Conservation (phyloP, 2,888 invertebrate species). For the Dyspetes luteomarginatus region DNA sequence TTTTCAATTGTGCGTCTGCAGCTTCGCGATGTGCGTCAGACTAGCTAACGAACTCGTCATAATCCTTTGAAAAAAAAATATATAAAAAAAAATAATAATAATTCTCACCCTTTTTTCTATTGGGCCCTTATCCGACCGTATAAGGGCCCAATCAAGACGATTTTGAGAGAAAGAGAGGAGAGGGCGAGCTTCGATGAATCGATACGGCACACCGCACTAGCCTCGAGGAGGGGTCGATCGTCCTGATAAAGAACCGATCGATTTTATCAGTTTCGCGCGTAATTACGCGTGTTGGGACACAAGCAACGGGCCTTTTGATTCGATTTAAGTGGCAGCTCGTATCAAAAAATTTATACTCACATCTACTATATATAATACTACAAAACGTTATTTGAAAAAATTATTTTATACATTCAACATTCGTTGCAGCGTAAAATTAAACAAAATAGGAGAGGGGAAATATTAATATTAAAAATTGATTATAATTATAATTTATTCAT, state of each 20-base stretch:
- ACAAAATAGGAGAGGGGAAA: too few relatives aligned
- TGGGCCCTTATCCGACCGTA: neutral
- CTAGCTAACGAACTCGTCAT: conserved; percentile 53
- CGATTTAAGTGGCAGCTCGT: conserved; percentile 66
- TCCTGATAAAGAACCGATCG: conserved; percentile 77
- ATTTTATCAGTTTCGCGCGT: conserved; percentile 82
- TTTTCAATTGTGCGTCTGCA: neutral
- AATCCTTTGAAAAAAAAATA: conserved; percentile 25
- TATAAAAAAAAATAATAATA: conserved; percentile 40
- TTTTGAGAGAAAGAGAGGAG: conserved; percentile 35
- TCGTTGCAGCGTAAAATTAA: too few relatives aligned
- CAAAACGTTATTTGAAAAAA: too few relatives aligned
- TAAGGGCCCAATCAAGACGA: conserved; percentile 69
- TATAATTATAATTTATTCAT: too few relatives aligned
- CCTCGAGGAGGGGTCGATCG: conserved; percentile 79
- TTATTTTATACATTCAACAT: too few relatives aligned
- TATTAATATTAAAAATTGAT: too few relatives aligned
- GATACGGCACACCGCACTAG: conserved; percentile 79
- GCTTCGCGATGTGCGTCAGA: conserved; percentile 3
- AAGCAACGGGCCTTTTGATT: conserved; percentile 65
- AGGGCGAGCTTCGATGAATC: conserved; percentile 74
- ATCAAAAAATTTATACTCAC: too few relatives aligned
- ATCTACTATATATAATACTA: too few relatives aligned
- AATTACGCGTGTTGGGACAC: conserved; percentile 82
- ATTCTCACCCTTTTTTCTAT: conserved; percentile 68